Percentiles rank a stretch among this genome's conserved stretches.
Evolutionary conservation across 2,888 invertebrate species (phyloP).

Genomic region (Yponomeuta malinellus): DNA sequence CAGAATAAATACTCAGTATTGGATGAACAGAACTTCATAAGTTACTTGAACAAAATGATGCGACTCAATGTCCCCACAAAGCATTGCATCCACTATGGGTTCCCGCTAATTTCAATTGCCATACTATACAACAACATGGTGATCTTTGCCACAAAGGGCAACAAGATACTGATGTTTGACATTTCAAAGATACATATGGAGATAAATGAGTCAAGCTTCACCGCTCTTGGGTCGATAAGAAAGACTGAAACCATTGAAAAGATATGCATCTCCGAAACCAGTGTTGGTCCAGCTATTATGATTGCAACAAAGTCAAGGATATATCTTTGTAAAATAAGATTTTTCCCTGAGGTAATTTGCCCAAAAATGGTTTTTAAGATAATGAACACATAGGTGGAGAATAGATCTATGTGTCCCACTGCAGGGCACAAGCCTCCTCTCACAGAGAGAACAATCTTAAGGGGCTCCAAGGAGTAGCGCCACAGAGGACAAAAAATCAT

Average conservation of each 20-base stretch:
- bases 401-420: too few species aligned
- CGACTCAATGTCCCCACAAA: not conserved
- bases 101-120: not conserved
- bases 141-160: slow-evolving; percentile 1
- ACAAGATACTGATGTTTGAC: not conserved
- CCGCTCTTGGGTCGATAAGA: not conserved
- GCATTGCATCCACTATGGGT: not conserved
- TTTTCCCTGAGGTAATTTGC: slow-evolving; percentile 6
- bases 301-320: not conserved
- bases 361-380: not conserved
- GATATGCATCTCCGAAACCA: not conserved
- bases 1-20: not conserved
- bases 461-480: too few species aligned
- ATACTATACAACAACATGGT: slow-evolving; percentile 3
- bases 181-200: not conserved
- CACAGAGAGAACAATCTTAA: too few species aligned
- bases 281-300: slow-evolving; percentile 5
- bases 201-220: not conserved
- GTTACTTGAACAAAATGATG: not conserved
- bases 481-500: too few species aligned
- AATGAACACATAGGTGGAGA: too few species aligned
- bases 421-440: too few species aligned
- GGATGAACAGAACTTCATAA: not conserved
- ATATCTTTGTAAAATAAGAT: slow-evolving; percentile 2
- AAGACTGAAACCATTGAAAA: not conserved